Evolutionary conservation across 2,888 invertebrate species (phyloP), one percentile per base, ranked within the genome.

Genomic region (Eurytoma adleriae): DNA sequence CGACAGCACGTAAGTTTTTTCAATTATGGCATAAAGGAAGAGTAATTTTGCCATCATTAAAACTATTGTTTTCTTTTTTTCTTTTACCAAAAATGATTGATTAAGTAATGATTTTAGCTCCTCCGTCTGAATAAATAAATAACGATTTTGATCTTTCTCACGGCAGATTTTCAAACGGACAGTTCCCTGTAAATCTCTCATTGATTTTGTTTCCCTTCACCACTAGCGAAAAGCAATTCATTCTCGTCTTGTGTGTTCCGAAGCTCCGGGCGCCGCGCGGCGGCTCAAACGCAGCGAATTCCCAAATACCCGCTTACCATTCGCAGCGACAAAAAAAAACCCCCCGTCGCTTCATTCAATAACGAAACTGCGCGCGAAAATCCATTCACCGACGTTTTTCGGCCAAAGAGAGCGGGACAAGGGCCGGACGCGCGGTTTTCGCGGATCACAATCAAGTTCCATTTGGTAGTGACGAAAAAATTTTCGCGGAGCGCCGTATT

Each of bases 401-500:
- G n/a, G 30, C 30, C 52, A 20, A 59, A 68, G 24, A 68, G 20
- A n/a, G 13, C 0, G 48, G 12, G 20, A 52, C 40, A 18, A 16
- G 14, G 50, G 48, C 13, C n/a, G 3, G 52, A 20, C 20, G 24
- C 48, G 68, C 18, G 48, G 27, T 71, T 70, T 71, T 78, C 20
- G 67, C 20, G 40, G 66, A 78, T 77, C 75, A 79, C 78, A 78
- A 74, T 66, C 62, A 54, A 81, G 83, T 79, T 83, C 79, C 79
- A 82, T 16, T 54, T n/a, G 57, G 24, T 30, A 56, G 24, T 30
- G 66, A 74, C 18, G 24, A 71, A 50, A 75, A 72, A 72, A 30
- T 76, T 76, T 83, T 78, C 54, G 71, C 18, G 73, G 67, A 72
- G 14, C 24, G 24, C 40, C 16, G 59, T 71, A 71, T 71, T 71